phyloP scores from a whole-genome alignment of 1,140 invertebrate species.

The Chironomus tepperi region DNA sequence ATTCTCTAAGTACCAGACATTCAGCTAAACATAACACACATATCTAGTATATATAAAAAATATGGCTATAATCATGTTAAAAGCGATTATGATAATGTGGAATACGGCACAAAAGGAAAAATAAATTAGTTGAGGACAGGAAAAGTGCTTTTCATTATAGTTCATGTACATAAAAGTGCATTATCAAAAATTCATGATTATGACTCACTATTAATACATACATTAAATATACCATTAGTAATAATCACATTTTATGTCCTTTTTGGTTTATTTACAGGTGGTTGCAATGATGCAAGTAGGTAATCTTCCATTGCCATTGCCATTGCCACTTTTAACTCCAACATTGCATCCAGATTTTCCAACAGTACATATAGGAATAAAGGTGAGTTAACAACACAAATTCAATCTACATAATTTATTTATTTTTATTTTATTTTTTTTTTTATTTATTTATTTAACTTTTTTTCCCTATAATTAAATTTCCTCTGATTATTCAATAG shows the following conservation, averaged over 20 bases:
- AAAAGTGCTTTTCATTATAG: not conserved
- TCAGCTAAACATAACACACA: too few relatives aligned
- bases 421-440: not conserved
- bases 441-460: not conserved
- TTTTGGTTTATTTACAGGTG: not conserved
- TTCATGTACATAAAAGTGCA: not conserved
- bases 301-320: not conserved
- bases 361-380: slow-evolving; percentile 1
- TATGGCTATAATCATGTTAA: too few relatives aligned
- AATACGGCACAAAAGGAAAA: too few relatives aligned
- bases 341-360: slow-evolving; percentile 21
- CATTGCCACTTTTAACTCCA: slow-evolving; percentile 22
- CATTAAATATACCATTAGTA: not conserved
- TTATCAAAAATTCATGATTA: not conserved
- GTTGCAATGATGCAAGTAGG: slow-evolving; percentile 9
- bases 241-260: not conserved
- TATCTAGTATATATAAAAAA: too few relatives aligned
- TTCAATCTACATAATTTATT: not conserved
- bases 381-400: not conserved
- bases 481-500: too few relatives aligned
- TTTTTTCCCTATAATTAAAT: not conserved
- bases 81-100: too few relatives aligned
- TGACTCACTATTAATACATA: too few relatives aligned
- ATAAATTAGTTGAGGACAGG: not conserved
- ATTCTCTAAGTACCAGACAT: too few relatives aligned